Evolutionary conservation across 2,797 vertebrate genomes (phyloP), one percentile per base, ranked within the genome.

Genomic region (Hylomyscus alleni): DNA sequence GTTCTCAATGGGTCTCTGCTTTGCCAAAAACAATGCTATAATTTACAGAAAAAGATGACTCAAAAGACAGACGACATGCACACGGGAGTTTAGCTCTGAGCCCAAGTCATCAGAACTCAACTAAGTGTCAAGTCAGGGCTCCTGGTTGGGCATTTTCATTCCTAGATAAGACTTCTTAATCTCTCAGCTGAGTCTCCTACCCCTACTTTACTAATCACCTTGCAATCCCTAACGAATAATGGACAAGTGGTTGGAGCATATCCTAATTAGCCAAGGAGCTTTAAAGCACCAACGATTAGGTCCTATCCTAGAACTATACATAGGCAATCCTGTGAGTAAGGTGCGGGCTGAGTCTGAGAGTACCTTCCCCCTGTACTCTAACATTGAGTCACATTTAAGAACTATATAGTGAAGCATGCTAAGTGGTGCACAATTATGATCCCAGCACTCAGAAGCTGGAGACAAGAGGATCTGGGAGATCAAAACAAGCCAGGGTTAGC

Each of bases 181-280:
- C 31, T 69, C 47, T 54, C 20, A 19, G n/a, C 50, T 54, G 47
- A 10, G 17, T 37, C 69, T 58, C 13, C 17, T 54, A 17, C 26
- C n/a, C 9, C 17, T 12, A 47, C 40, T 76, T 34, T 47, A 20
- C n/a, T 31, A 77, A 44, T 89, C 58, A 83, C n/a, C 88, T 87
- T 56, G 56, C 11, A 94, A 89, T 67, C 89, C 20, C 26, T 75
- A 90, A 94, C 34, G 75, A 90, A 96, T 44, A 82, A 95, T 67
- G 73, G n/a, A 84, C 40, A 50, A 93, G 54, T 17, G 76, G n/a
- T 67, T 78, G 12, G 3, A 62, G 52, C 75, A 60, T 31, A 87
- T 54, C 3, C 90, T 72, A 85, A 87, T 96, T 56, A 60, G 20
- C 84, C 29, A 31, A 69, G 78, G 31, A 72, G 78, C 60, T 96